A percentile compares a stretch with the other conserved stretches of the same genome.
phyloP scores from a whole-genome alignment of 2,113 vertebrate species.

The Phyllopteryx taeniolatus region DNA sequence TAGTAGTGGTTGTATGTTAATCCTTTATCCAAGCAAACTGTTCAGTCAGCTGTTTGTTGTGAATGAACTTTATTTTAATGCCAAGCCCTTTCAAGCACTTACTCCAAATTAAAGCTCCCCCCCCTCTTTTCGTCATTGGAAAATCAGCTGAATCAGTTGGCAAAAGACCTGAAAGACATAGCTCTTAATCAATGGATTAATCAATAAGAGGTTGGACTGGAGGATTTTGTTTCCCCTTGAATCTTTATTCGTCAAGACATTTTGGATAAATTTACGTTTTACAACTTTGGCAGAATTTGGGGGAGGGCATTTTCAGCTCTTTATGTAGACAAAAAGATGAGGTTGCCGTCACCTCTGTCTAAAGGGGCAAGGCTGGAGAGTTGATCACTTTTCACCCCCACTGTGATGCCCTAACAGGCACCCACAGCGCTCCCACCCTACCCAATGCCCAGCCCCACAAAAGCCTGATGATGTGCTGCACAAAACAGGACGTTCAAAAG shows the following conservation, averaged over 20 bases:
- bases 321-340: background rate
- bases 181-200: background rate
- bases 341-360: background rate
- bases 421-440: background rate
- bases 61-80: background rate
- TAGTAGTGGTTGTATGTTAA: background rate
- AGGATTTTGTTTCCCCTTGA: background rate
- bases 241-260: background rate
- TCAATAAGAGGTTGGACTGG: background rate
- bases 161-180: background rate
- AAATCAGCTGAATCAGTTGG: background rate
- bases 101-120: background rate
- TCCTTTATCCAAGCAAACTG: background rate
- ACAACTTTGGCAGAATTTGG: background rate
- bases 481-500: conserved; percentile 58
- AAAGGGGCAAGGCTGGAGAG: background rate
- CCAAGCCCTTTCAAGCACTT: background rate
- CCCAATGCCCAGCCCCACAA: conserved; percentile 46
- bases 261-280: background rate
- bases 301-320: background rate
- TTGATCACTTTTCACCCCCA: background rate
- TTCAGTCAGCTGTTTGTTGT: background rate
- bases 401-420: conserved; percentile 24
- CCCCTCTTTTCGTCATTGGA: background rate
- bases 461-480: conserved; percentile 56